Evolutionary conservation across 1,140 invertebrate genomes (phyloP).

Genomic region (Melitaea cinxia): DNA sequence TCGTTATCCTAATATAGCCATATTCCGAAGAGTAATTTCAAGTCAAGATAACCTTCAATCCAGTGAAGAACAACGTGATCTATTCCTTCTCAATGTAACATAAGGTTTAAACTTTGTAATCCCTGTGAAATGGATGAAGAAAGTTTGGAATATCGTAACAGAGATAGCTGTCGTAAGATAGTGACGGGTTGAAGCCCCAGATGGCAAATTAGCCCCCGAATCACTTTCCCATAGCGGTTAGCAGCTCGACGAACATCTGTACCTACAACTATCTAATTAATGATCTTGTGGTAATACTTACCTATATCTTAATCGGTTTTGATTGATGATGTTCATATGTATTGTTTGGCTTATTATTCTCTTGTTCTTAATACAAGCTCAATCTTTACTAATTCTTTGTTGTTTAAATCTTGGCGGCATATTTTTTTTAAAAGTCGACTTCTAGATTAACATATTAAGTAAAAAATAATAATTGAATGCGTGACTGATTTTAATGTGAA

Average conservation of each 20-base stretch:
- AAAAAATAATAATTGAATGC: background rate
- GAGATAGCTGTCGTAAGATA: constrained; percentile 30
- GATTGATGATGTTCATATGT: constrained; percentile 19
- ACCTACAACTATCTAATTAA: constrained; percentile 30
- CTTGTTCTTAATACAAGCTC: no score
- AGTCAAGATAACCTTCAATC: constrained; percentile 4
- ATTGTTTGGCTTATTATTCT: background rate
- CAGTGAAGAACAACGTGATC: constrained; percentile 13
- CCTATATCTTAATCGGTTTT: constrained; percentile 22
- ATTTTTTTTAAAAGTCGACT: no score
- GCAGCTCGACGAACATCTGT: constrained; percentile 36
- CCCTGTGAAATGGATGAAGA: constrained; percentile 28
- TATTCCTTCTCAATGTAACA: constrained; percentile 9
- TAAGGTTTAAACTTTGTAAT: constrained; percentile 23
- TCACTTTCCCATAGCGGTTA: constrained; percentile 36
- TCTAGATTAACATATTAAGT: no score
- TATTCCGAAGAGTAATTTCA: background rate
- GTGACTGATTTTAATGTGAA: background rate
- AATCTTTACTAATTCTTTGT: no score
- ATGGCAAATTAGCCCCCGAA: constrained; percentile 79
- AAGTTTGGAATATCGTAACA: constrained; percentile 26
- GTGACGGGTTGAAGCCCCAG: constrained; percentile 66
- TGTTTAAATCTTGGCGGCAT: background rate
- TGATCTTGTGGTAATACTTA: constrained; percentile 32
- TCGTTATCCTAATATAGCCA: background rate